Evolutionary conservation across 2,113 vertebrate species (phyloP), one percentile per base, ranked within the genome.

Genomic region (Petroica traversi): DNA sequence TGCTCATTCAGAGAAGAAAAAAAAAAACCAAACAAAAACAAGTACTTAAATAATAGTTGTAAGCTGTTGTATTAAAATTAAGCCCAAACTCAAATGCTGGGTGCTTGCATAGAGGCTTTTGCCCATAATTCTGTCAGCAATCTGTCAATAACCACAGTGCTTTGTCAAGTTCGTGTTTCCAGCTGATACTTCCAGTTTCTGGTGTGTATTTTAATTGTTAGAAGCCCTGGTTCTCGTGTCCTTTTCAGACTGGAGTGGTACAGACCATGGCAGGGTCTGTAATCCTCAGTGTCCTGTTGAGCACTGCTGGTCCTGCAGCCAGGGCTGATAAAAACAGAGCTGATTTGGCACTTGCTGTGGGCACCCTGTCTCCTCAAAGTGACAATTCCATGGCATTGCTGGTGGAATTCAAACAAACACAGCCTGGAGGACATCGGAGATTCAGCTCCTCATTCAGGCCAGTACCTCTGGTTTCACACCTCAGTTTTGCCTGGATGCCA

Each of bases 1-100:
- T 69, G 52, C 57, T 91, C 45, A 34, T 92, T 94, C 87, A 85
- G 71, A 82, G 88, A 68, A 93, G 62, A 89, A 94, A 97, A 79
- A 29, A 20, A n/a, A n/a, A n/a, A n/a, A n/a, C n/a, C n/a, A n/a
- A n/a, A n/a, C n/a, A 94, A 97, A 79, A 29, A 20, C n/a, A 75
- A 74, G 71, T 34, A 55, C 33, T 88, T 59, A 62, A 73, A 91
- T 45, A 5, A 19, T 52, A 67, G 38, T 59, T 76, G 51, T n/a
- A 58, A 84, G 45, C 22, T 4, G 8, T 34, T 85, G 8, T 48
- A 58, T 58, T 67, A 63, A 64, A 67, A 45, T 55, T 46, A 51
- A 57, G 28, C 75, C 67, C 12, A 38, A 79, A 23, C 11, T 38
- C 36, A 34, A 73, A 59, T 6, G 1, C 11, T 58, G 40, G 28